Evolutionary conservation across 1,140 invertebrate species (phyloP), one percentile per base, ranked within the genome.

Genomic region (Caenorhabditis latens): DNA sequence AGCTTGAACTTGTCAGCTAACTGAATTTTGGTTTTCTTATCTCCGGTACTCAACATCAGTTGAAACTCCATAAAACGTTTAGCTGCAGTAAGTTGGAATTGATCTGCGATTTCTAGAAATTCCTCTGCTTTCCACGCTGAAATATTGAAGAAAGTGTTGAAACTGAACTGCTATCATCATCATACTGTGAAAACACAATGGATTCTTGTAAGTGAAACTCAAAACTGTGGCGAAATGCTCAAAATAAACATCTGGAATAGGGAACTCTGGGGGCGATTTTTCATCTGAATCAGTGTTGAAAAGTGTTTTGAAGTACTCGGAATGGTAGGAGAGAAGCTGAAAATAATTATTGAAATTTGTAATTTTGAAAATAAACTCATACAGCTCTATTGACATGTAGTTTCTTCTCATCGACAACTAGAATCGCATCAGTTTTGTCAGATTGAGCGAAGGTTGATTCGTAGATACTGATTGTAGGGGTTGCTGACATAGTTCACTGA

Each of bases 341-440:
- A 53, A 53, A 53, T 16, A 32, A 13, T 1, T 13, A 53, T n/a
- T 16, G 16, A 13, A 16, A 53, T 2, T 53, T 53, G 16, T 2
- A 53, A 2, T 53, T 53, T 53, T 53, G 1, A 53, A 9, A 32
- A 1, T 32, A 13, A 9, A 53, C 4, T 53, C 55, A 19, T 19
- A 58, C 55, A 2, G 55, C 55, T 58, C n/a, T 58, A 58, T 58
- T 58, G 19, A 58, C 55, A 58, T 58, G 55, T 0, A 58, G 4
- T 58, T 58, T 58, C 55, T 58, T 58, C n/a, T n/a, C 55, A 63
- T 58, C 55, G 55, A 58, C 55, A 19, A 58, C 55, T n/a, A 58
- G 19, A 58, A 58, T 19, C 19, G 55, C 55, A 58, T 58, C 55
- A n/a, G 55, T 58, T 58, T 58, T n/a, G 19, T 58, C 55, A 0